A percentile compares a stretch with the other conserved stretches of the same genome.
Conservation (phyloP, 1,140 invertebrate genomes). For the Epicauta chinensis region DNA sequence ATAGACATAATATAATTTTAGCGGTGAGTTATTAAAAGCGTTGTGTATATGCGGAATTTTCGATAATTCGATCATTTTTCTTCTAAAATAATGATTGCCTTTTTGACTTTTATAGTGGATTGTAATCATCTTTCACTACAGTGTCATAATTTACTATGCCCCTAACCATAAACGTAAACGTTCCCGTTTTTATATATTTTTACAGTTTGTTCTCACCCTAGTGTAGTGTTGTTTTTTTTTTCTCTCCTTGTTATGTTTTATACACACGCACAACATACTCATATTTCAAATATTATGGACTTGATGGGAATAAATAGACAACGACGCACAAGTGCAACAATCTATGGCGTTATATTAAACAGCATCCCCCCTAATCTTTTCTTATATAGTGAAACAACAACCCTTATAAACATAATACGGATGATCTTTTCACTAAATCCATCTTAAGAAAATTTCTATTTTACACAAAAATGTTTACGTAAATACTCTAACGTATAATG, state of each 20-base stretch:
- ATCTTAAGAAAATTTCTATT: no score
- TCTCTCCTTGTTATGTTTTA: constrained; percentile 25
- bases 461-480: no score
- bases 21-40: no score
- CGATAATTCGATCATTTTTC: neutral
- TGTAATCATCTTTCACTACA: constrained; percentile 15
- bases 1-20: no score
- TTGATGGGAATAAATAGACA: constrained; percentile 9
- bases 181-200: constrained; percentile 19
- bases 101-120: constrained; percentile 12
- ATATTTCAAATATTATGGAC: constrained; percentile 16
- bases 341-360: neutral
- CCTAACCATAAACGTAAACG: constrained; percentile 13
- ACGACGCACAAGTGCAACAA: constrained; percentile 10
- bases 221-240: constrained; percentile 12
- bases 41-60: no score
- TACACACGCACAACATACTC: constrained; percentile 19
- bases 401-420: constrained; percentile 7
- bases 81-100: constrained; percentile 4
- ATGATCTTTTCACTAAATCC: no score
- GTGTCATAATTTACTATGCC: constrained; percentile 18
- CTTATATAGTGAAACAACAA: neutral
- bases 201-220: constrained; percentile 23
- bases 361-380: neutral
- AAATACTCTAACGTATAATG: no score